Percentiles rank a stretch among this genome's conserved stretches.
Conservation (phyloP, 2,113 vertebrate species). For the Vidua chalybeata region DNA sequence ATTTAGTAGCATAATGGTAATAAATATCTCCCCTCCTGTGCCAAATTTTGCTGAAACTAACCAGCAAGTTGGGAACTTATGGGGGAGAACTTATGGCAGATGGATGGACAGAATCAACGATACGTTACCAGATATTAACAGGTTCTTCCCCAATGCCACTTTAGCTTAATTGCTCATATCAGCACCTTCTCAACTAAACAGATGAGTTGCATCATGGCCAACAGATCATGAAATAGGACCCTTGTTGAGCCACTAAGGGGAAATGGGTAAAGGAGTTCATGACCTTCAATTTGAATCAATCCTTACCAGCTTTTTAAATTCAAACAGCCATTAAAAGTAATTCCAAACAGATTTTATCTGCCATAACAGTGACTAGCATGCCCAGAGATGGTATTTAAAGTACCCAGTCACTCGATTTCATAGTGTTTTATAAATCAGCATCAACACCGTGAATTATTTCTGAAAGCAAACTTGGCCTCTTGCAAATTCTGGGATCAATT, state of each 20-base stretch:
- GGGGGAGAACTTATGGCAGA: background rate
- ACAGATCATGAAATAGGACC: constrained; percentile 55
- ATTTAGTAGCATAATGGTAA: background rate
- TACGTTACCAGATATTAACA: background rate
- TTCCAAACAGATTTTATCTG: constrained; percentile 52
- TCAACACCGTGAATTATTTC: background rate
- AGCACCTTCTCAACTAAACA: constrained; percentile 46
- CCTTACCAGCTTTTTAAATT: constrained; percentile 53
- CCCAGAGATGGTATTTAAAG: constrained; percentile 19
- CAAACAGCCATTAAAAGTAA: constrained; percentile 49
- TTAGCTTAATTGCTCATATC: constrained; percentile 46
- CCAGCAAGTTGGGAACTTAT: background rate
- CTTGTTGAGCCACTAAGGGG: constrained; percentile 13
- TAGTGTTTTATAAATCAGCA: constrained; percentile 35
- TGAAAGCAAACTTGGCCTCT: background rate
- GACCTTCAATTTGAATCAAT: constrained; percentile 60
- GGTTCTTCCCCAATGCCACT: constrained; percentile 7
- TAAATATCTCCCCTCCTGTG: background rate
- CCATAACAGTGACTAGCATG: background rate
- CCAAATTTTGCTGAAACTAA: constrained; percentile 3
- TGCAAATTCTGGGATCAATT: background rate
- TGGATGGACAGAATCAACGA: background rate
- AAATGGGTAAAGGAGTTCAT: constrained; percentile 38
- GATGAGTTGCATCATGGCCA: constrained; percentile 11
- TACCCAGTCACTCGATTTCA: background rate